Evolutionary conservation across 1,140 invertebrate genomes (phyloP).

Genomic region (Lerema accius): DNA sequence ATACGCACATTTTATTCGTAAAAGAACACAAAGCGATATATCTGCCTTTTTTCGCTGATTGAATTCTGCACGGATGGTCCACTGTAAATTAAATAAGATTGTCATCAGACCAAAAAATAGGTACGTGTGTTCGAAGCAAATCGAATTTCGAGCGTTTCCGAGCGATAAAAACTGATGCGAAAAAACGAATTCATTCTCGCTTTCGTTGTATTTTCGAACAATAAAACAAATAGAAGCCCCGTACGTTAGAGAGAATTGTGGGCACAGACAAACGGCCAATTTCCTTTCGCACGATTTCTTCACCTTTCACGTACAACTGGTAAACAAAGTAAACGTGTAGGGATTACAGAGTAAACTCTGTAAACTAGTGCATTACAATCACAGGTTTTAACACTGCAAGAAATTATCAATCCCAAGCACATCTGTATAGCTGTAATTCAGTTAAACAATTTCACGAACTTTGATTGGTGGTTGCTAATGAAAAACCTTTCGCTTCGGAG

Average conservation of each 20-base stretch:
- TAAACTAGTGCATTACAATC: not conserved
- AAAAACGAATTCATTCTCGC: constrained; percentile 41
- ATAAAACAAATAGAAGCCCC: constrained; percentile 42
- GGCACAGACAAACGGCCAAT: constrained; percentile 50
- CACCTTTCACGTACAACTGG: constrained; percentile 36
- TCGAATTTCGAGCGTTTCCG: constrained; percentile 26
- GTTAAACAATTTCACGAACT: too few species aligned
- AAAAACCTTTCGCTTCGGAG: too few species aligned
- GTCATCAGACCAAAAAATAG: constrained; percentile 25
- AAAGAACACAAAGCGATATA: constrained; percentile 8
- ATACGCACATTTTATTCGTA: not conserved
- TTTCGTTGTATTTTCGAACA: constrained; percentile 30
- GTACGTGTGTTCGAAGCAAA: constrained; percentile 18
- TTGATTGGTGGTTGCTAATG: too few species aligned
- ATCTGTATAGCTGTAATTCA: too few species aligned
- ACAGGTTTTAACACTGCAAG: not conserved
- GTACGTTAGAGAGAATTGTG: constrained; percentile 39
- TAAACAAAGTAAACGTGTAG: constrained; percentile 18
- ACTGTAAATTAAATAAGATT: constrained; percentile 31
- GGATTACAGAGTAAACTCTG: constrained; percentile 6
- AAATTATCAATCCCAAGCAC: too few species aligned
- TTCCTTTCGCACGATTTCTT: constrained; percentile 52
- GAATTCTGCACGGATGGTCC: constrained; percentile 23
- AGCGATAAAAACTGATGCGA: constrained; percentile 34
- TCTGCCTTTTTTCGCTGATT: constrained; percentile 14